Conservation (phyloP, 2,888 invertebrate genomes). For the Germaria angustata region DNA sequence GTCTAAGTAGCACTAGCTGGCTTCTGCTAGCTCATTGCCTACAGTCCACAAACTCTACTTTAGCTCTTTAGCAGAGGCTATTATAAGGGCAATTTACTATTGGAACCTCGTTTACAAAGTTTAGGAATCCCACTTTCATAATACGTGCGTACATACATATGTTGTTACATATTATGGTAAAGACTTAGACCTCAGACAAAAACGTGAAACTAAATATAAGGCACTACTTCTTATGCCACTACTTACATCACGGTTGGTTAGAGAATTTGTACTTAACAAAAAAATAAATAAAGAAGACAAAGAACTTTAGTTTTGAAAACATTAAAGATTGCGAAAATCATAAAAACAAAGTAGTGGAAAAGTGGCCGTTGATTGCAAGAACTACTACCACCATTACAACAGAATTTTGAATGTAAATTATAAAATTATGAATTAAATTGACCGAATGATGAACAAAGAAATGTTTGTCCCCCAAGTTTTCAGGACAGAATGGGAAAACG, state of each 20-base stretch:
- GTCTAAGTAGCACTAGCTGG: too few relatives aligned
- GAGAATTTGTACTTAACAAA: conserved; percentile 16
- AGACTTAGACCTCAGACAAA: conserved; percentile 46
- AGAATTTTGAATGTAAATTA: conserved; percentile 21
- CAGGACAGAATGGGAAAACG: background rate
- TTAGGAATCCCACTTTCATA: conserved; percentile 8
- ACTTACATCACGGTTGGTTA: conserved; percentile 40
- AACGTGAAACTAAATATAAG: conserved; percentile 52
- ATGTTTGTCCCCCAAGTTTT: background rate
- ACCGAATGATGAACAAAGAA: conserved; percentile 43
- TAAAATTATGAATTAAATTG: conserved; percentile 65
- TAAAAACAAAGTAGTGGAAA: conserved; percentile 34
- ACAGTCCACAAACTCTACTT: background rate
- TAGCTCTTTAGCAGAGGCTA: too few relatives aligned
- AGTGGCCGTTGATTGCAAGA: conserved; percentile 1
- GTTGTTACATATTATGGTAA: conserved; percentile 7
- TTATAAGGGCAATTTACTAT: background rate
- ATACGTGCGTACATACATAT: background rate
- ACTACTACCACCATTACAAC: conserved; percentile 12
- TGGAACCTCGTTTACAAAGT: background rate
- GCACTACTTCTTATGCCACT: conserved; percentile 23
- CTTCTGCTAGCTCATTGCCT: too few relatives aligned
- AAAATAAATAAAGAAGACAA: background rate
- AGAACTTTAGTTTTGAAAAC: conserved; percentile 37
- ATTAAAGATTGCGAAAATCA: conserved; percentile 31